These are phyloP conservation scores for Scotopteryx bipunctaria DNA, from an alignment of 2,888 invertebrate genomes.

Conservation along the genomic window DNA sequence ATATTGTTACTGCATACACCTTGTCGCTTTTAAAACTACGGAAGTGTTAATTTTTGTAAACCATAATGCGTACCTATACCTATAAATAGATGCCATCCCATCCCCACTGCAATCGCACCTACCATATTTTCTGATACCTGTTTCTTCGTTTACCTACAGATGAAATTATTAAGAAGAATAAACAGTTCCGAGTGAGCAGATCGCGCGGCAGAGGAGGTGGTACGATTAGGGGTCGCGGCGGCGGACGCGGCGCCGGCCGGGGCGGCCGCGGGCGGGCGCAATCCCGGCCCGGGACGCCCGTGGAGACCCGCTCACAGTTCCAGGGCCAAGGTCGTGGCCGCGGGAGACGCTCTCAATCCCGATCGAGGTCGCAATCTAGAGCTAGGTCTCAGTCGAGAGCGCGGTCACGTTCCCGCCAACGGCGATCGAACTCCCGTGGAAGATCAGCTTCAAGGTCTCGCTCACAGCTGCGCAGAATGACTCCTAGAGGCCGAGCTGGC, in stretches of 20 bases:
- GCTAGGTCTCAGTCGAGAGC: conserved; percentile 40
- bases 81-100: conserved; percentile 6
- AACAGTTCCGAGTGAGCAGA: conserved; percentile 60
- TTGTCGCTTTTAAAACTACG: too few relatives aligned
- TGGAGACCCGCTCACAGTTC: conserved; percentile 50
- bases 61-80: conserved; percentile 3
- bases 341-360: conserved; percentile 53
- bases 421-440: conserved; percentile 56
- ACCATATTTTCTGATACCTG: background rate
- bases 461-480: conserved; percentile 62
- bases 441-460: conserved; percentile 67
- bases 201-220: conserved; percentile 62
- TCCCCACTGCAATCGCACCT: background rate
- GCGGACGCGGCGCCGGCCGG: conserved; percentile 44
- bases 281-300: conserved; percentile 49
- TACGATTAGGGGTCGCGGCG: conserved; percentile 34
- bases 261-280: conserved; percentile 50
- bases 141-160: conserved; percentile 47
- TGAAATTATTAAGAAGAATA: conserved; percentile 71
- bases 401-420: conserved; percentile 48
- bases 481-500: conserved; percentile 72
- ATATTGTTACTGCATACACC: too few relatives aligned
- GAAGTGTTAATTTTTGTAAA: conserved; percentile 5
- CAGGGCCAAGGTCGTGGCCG: conserved; percentile 50
- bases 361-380: conserved; percentile 48